Conservation (phyloP, 2,888 invertebrate species). For the Lathronympha strigana region DNA sequence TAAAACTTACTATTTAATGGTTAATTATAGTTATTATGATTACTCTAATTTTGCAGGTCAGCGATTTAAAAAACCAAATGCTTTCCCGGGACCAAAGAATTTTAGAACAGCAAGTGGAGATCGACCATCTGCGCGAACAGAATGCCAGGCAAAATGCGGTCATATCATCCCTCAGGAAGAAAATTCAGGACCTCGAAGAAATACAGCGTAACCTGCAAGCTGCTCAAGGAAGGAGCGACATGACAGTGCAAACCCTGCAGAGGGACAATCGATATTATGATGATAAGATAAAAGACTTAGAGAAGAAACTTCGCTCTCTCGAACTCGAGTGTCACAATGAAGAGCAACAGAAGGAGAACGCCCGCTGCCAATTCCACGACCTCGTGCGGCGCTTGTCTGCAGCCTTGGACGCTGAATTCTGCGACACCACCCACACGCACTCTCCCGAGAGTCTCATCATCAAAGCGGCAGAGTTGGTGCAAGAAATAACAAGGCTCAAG, state of each 20-base stretch:
- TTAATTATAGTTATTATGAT: too few species aligned
- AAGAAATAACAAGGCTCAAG: slow-evolving; percentile 87
- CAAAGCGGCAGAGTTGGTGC: slow-evolving; percentile 90
- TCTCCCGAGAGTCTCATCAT: slow-evolving; percentile 89
- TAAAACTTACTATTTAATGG: too few species aligned
- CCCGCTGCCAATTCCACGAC: slow-evolving; percentile 87
- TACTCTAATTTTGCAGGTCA: slow-evolving; percentile 78
- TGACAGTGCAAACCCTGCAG: slow-evolving; percentile 89
- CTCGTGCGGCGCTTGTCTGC: slow-evolving; percentile 88
- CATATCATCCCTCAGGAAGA: slow-evolving; percentile 90
- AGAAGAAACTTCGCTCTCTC: slow-evolving; percentile 88
- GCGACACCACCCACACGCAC: slow-evolving; percentile 86
- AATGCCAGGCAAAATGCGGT: slow-evolving; percentile 92
- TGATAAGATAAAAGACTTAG: slow-evolving; percentile 90
- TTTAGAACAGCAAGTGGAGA: slow-evolving; percentile 91
- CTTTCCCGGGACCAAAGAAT: slow-evolving; percentile 88
- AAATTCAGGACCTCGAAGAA: slow-evolving; percentile 91
- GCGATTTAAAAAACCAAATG: slow-evolving; percentile 88
- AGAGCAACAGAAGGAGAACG: slow-evolving; percentile 90
- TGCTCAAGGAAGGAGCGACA: slow-evolving; percentile 86
- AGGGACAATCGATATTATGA: slow-evolving; percentile 89
- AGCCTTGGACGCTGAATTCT: slow-evolving; percentile 88
- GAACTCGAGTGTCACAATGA: slow-evolving; percentile 89
- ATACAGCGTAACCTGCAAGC: slow-evolving; percentile 88
- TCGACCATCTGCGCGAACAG: slow-evolving; percentile 91